phyloP scores from a whole-genome alignment of 2,113 vertebrate genomes.

The Datnioides undecimradiatus region DNA sequence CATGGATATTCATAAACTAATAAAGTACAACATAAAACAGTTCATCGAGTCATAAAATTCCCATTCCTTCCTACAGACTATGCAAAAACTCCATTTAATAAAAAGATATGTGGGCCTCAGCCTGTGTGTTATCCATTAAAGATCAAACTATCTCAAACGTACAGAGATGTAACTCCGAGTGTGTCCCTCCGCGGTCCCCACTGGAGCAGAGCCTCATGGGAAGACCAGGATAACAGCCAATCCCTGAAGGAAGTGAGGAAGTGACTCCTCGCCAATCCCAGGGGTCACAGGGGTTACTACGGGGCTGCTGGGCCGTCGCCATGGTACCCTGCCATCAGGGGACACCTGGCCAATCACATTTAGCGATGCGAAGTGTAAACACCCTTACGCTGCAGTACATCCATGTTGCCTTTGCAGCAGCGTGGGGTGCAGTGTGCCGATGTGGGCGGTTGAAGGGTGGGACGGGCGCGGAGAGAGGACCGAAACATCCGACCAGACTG shows the following conservation, averaged over 20 bases:
- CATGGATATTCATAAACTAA: not conserved
- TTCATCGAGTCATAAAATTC: not conserved
- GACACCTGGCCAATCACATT: constrained; percentile 68
- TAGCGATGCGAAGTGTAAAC: constrained; percentile 61
- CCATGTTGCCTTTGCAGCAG: constrained; percentile 8
- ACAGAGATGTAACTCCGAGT: constrained; percentile 42
- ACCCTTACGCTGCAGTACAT: constrained; percentile 38
- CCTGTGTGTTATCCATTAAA: not conserved
- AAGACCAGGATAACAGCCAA: constrained; percentile 71
- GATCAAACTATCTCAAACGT: constrained; percentile 21
- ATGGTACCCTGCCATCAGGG: constrained; percentile 70
- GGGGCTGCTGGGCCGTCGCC: constrained; percentile 69
- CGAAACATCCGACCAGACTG: not conserved
- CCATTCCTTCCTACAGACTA: not conserved
- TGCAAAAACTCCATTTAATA: too few species aligned
- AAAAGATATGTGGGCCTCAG: not conserved
- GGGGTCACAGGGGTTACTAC: constrained; percentile 59
- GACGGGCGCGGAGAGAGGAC: not conserved
- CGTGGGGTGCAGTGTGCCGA: not conserved
- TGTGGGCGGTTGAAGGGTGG: not conserved
- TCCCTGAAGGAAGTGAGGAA: constrained; percentile 75
- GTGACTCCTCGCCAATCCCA: constrained; percentile 69
- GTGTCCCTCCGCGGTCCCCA: constrained; percentile 25
- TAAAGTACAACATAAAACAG: too few species aligned
- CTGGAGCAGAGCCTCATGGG: constrained; percentile 67